A percentile compares a stretch with the other conserved stretches of the same genome.
These are phyloP conservation scores for Nematolebias whitei DNA, from an alignment of 2,113 vertebrate genomes.

Conservation along the genomic window DNA sequence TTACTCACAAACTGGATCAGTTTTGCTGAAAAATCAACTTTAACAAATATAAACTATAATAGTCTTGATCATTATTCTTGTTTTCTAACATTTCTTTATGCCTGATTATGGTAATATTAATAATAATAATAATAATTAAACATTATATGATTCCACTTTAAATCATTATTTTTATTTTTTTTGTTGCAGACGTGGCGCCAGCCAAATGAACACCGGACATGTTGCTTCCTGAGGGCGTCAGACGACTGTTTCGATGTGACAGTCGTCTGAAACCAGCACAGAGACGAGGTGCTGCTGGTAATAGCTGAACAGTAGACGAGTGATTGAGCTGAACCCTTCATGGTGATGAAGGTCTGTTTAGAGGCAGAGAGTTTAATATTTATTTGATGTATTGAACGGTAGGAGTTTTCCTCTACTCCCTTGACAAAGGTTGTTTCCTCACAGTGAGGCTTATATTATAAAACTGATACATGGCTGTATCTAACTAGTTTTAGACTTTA, in stretches of 20 bases:
- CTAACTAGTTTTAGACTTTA: conserved; percentile 45
- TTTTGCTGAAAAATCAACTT: too few species aligned
- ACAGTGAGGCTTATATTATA: conserved; percentile 82
- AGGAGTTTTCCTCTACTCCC: conserved; percentile 68
- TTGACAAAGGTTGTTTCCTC: conserved; percentile 78
- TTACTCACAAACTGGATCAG: too few species aligned
- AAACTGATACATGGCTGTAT: conserved; percentile 65
- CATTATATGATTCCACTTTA: too few species aligned
- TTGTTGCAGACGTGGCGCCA: conserved; percentile 62
- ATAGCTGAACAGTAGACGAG: conserved; percentile 26
- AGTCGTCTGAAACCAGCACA: conserved; percentile 62
- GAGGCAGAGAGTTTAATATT: conserved; percentile 66
- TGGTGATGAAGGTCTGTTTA: conserved; percentile 55
- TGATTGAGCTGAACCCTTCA: conserved; percentile 38
- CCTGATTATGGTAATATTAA: not conserved
- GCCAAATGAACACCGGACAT: conserved; percentile 64
- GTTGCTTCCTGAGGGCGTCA: conserved; percentile 65
- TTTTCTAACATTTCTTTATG: too few species aligned
- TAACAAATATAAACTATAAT: too few species aligned
- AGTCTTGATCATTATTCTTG: too few species aligned
- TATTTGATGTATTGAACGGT: conserved; percentile 61
- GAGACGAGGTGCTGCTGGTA: not conserved
- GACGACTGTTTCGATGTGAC: conserved; percentile 77
- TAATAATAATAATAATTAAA: too few species aligned
- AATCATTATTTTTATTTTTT: conserved; percentile 2